Evolutionary conservation across 2,888 invertebrate genomes (phyloP).

Genomic region (Philaethria dido): DNA sequence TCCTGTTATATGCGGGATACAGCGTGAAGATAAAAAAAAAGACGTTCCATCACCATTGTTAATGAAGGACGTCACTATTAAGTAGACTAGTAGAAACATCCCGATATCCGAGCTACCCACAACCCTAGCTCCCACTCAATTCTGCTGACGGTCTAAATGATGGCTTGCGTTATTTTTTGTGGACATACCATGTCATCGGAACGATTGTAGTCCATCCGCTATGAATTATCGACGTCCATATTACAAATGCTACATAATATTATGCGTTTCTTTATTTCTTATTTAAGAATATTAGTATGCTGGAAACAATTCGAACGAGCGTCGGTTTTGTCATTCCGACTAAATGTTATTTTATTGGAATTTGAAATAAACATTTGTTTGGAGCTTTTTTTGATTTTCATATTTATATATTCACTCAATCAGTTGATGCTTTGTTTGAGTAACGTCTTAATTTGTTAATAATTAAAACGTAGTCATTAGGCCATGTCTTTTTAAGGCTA

Average conservation of each 20-base stretch:
- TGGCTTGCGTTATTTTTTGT: slow-evolving; percentile 81
- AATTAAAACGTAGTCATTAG: slow-evolving; percentile 62
- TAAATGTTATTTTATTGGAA: slow-evolving; percentile 83
- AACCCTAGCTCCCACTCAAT: slow-evolving; percentile 79
- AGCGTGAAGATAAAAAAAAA: too few relatives aligned
- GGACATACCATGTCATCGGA: slow-evolving; percentile 81
- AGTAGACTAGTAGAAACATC: slow-evolving; percentile 2
- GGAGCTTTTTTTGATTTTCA: slow-evolving; percentile 56
- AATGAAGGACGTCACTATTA: background rate
- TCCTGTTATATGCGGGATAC: too few relatives aligned
- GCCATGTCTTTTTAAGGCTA: slow-evolving; percentile 37
- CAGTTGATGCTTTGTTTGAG: slow-evolving; percentile 51
- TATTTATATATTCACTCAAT: slow-evolving; percentile 54
- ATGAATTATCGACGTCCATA: slow-evolving; percentile 83
- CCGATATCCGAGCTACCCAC: slow-evolving; percentile 38
- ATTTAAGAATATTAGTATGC: slow-evolving; percentile 83
- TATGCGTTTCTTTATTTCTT: slow-evolving; percentile 82
- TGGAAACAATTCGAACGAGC: slow-evolving; percentile 77
- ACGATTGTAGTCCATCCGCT: slow-evolving; percentile 82
- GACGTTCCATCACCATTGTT: background rate
- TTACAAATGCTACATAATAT: slow-evolving; percentile 83
- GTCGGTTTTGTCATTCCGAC: slow-evolving; percentile 82
- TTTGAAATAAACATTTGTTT: slow-evolving; percentile 79
- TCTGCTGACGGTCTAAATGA: slow-evolving; percentile 79
- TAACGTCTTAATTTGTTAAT: slow-evolving; percentile 78